phyloP scores from a whole-genome alignment of 2,888 invertebrate genomes.

The Troides helena region DNA sequence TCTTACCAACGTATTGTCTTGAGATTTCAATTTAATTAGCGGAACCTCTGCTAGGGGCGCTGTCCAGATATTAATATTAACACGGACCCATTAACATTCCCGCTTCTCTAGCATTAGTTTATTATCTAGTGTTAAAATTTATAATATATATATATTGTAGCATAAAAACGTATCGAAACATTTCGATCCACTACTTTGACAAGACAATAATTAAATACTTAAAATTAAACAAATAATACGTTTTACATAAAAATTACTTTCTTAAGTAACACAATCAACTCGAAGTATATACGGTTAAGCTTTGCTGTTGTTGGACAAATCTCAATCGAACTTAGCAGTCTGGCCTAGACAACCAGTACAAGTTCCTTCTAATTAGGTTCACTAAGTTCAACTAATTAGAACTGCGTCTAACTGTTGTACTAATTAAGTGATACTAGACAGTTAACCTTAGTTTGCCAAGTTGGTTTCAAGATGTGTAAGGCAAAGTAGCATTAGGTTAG shows the following conservation, averaged over 20 bases:
- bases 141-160: too few species aligned
- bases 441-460: constrained; percentile 45
- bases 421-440: constrained; percentile 60
- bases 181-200: too few species aligned
- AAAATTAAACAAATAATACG: too few species aligned
- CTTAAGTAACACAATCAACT: too few species aligned
- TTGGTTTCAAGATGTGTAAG: constrained; percentile 57
- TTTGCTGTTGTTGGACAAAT: too few species aligned
- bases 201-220: too few species aligned
- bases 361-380: constrained; percentile 58
- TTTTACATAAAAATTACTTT: too few species aligned
- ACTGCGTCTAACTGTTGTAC: constrained; percentile 47
- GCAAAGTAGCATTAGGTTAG: constrained; percentile 18
- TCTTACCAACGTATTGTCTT: constrained; percentile 64
- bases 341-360: constrained; percentile 4
- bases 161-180: too few species aligned
- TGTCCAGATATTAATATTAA: constrained; percentile 52
- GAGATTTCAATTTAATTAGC: constrained; percentile 75
- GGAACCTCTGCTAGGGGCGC: constrained; percentile 53
- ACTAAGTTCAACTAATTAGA: constrained; percentile 63
- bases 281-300: too few species aligned
- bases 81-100: background rate
- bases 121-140: too few species aligned
- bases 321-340: background rate
- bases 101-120: too few species aligned